These are phyloP conservation scores for Piscicola geometra DNA, from an alignment of 2,888 invertebrate genomes.

Conservation along the genomic window DNA sequence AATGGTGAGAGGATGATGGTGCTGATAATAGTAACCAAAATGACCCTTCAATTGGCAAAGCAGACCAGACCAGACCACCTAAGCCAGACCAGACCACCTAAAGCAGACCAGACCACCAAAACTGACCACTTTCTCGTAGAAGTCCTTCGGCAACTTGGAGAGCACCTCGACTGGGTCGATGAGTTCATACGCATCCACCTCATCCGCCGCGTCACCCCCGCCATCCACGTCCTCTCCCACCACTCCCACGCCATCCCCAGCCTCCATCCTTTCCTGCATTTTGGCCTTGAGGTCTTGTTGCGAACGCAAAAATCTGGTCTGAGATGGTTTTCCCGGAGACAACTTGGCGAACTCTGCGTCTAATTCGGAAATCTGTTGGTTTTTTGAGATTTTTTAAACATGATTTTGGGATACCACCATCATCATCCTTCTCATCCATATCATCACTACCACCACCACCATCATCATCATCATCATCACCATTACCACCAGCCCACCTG, in stretches of 20 bases:
- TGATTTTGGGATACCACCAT: neutral
- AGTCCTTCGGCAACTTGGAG: conserved; percentile 86
- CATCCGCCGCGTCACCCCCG: conserved; percentile 49
- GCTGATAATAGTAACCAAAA: neutral
- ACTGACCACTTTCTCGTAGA: conserved; percentile 71
- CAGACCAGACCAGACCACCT: too few species aligned
- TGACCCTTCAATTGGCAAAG: too few species aligned
- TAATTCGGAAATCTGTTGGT: conserved; percentile 69
- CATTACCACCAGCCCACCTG: conserved; percentile 59
- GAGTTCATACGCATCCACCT: conserved; percentile 82
- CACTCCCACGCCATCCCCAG: conserved; percentile 57
- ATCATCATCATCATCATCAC: neutral
- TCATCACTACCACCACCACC: too few species aligned
- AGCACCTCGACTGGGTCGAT: conserved; percentile 87
- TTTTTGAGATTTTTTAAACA: neutral
- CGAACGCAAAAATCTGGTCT: conserved; percentile 72
- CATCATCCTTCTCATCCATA: neutral
- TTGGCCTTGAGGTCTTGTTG: conserved; percentile 64
- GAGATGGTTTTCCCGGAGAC: conserved; percentile 65
- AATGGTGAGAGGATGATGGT: too few species aligned
- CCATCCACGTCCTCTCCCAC: neutral
- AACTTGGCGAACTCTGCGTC: conserved; percentile 78
- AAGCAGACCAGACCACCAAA: neutral
- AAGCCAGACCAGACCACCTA: too few species aligned
- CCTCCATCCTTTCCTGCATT: conserved; percentile 50